Conservation (phyloP, 2,888 invertebrate species). For the Crepidodera aurea region DNA sequence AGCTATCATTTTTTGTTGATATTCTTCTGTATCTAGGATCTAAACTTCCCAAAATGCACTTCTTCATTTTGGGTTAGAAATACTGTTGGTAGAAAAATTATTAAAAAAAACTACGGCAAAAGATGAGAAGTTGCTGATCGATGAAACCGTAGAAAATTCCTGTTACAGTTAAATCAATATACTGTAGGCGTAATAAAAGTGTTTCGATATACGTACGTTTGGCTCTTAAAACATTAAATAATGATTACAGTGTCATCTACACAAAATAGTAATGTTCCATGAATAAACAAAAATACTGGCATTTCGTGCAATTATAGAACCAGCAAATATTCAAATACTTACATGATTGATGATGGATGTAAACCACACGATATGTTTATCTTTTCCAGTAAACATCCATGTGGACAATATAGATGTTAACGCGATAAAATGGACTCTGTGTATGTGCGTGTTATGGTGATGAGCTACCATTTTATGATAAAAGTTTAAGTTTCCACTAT, state of each 20-base stretch:
- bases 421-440: slow-evolving; percentile 38
- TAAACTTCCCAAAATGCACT: no score
- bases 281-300: slow-evolving; percentile 6
- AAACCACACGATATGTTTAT: slow-evolving; percentile 40
- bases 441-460: slow-evolving; percentile 17
- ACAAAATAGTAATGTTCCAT: slow-evolving; percentile 4
- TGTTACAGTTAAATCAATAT: no score
- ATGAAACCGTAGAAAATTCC: no score
- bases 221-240: background rate
- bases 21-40: no score
- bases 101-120: no score
- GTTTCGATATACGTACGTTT: background rate
- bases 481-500: background rate
- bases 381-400: slow-evolving; percentile 45
- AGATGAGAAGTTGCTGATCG: no score
- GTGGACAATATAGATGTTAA: slow-evolving; percentile 45
- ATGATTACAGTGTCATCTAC: background rate
- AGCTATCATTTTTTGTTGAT: no score
- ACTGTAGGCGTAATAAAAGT: background rate
- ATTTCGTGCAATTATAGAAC: slow-evolving; percentile 19
- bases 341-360: slow-evolving; percentile 39
- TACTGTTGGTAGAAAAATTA: no score
- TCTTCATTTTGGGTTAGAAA: no score
- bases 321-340: slow-evolving; percentile 25
- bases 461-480: slow-evolving; percentile 2